Percentiles rank a stretch among this genome's conserved stretches.
Conservation (phyloP, 2,797 vertebrate genomes). For the Pitangus sulphuratus region DNA sequence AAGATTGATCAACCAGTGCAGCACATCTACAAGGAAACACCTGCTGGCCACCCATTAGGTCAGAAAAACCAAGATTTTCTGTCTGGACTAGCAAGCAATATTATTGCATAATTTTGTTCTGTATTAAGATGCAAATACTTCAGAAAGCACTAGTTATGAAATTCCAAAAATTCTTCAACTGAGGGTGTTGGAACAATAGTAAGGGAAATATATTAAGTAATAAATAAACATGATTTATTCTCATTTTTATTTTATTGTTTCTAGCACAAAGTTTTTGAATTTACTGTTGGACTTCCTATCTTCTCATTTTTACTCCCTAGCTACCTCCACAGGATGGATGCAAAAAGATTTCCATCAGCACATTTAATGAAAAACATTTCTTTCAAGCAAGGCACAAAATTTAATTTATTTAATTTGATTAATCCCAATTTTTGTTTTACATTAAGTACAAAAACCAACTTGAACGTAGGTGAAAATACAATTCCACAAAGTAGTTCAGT, state of each 20-base stretch:
- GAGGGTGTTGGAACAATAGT: constrained; percentile 53
- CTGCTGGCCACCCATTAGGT: background rate
- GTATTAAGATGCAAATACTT: background rate
- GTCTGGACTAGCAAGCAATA: background rate
- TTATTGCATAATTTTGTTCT: background rate
- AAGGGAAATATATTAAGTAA: constrained; percentile 57
- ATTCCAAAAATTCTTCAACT: constrained; percentile 43
- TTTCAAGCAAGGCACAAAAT: constrained; percentile 81
- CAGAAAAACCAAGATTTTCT: background rate
- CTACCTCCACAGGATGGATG: constrained; percentile 34
- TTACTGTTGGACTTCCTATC: background rate
- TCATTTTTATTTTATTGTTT: constrained; percentile 49
- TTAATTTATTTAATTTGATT: constrained; percentile 73
- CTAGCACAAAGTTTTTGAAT: constrained; percentile 1
- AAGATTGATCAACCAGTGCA: background rate
- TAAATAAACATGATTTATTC: constrained; percentile 38
- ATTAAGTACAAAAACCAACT: constrained; percentile 72
- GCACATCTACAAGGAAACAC: background rate
- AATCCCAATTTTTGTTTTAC: constrained; percentile 71
- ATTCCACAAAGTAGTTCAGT: constrained; percentile 55
- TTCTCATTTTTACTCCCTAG: constrained; percentile 29
- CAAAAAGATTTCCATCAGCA: constrained; percentile 43
- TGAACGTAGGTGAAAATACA: constrained; percentile 65
- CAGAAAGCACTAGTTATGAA: background rate
- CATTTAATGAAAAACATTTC: constrained; percentile 69